Evolutionary conservation across 2,797 vertebrate genomes (phyloP).

Genomic region (Pygocentrus nattereri): DNA sequence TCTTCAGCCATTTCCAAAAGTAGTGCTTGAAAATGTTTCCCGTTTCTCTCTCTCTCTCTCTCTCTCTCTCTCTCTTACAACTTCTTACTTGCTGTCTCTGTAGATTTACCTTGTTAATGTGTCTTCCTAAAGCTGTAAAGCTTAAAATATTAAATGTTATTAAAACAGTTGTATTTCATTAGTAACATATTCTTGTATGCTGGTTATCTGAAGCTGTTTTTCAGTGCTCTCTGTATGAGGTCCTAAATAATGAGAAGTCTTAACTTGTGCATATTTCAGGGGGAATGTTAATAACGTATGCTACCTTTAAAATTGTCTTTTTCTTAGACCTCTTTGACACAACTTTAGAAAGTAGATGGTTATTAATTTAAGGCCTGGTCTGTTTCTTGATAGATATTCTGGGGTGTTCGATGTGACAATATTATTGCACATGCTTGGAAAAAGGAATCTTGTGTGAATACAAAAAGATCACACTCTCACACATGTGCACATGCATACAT

Average conservation of each 20-base stretch:
- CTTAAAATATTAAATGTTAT: background rate
- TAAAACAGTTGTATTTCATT: background rate
- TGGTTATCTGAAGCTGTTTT: background rate
- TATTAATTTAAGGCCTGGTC: background rate
- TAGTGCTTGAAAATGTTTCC: constrained; percentile 45
- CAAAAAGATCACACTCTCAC: no score
- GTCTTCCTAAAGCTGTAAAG: background rate
- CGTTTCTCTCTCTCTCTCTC: background rate
- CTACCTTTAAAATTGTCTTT: constrained; percentile 25
- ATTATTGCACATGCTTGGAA: no score
- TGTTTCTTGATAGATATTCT: background rate
- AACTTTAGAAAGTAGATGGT: constrained; percentile 13
- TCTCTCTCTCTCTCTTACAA: background rate
- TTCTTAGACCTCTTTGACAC: background rate
- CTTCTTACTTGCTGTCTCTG: background rate
- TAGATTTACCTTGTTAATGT: background rate
- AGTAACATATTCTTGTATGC: background rate
- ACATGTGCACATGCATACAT: no score
- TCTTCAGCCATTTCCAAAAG: constrained; percentile 45
- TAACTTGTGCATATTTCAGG: background rate
- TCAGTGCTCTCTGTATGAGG: background rate
- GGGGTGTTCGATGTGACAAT: no score
- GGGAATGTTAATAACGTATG: constrained; percentile 13
- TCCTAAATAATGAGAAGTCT: background rate
- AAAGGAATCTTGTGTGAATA: no score